phyloP scores from a whole-genome alignment of 2,888 invertebrate species.

The Machimus atricapillus region DNA sequence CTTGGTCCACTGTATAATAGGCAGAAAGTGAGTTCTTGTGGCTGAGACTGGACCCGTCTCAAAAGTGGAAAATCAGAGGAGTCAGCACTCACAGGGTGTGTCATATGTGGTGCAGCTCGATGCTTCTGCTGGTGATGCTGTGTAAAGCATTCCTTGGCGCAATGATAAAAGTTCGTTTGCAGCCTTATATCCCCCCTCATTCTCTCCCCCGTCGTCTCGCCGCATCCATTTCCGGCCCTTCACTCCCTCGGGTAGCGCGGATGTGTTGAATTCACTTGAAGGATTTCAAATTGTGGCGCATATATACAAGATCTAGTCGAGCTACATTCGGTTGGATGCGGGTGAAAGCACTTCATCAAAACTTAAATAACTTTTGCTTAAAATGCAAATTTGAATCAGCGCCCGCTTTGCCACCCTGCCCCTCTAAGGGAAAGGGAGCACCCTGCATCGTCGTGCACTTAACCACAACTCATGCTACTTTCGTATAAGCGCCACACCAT shows the following conservation, averaged over 20 bases:
- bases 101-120: not conserved
- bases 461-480: not conserved
- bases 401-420: not conserved
- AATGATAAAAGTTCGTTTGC: slow-evolving; percentile 1
- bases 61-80: slow-evolving; percentile 2
- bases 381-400: slow-evolving; percentile 44
- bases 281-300: not conserved
- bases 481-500: not conserved
- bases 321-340: not conserved
- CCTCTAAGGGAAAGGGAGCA: not conserved
- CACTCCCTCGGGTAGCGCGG: not conserved
- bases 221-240: not conserved
- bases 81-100: slow-evolving; percentile 24
- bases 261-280: slow-evolving; percentile 26
- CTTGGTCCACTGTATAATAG: not conserved
- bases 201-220: too few relatives aligned
- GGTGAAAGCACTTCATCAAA: slow-evolving; percentile 45
- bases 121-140: not conserved
- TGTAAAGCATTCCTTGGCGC: not conserved
- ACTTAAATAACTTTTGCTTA: slow-evolving; percentile 46
- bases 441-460: not conserved
- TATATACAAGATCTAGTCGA: not conserved
- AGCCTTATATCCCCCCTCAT: not conserved
- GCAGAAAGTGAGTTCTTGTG: not conserved
- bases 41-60: not conserved